Percentiles rank a stretch among this genome's conserved stretches.
These are phyloP conservation scores for Frieseomelitta varia DNA, from an alignment of 1,140 invertebrate genomes.

Conservation along the genomic window DNA sequence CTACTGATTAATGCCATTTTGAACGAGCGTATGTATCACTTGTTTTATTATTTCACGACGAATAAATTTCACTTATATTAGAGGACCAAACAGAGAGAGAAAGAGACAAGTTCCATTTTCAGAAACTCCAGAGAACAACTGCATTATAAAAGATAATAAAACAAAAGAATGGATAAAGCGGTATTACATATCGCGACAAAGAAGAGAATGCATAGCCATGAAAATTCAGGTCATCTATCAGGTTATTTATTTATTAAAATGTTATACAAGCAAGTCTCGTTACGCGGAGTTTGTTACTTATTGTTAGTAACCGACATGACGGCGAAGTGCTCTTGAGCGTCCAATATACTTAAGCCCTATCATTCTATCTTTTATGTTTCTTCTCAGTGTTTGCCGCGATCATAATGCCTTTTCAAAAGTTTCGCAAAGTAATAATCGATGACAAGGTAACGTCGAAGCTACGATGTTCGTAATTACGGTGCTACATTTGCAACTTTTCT, in stretches of 20 bases:
- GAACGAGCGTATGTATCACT: neutral
- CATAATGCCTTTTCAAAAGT: neutral
- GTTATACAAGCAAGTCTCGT: neutral
- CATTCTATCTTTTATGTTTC: neutral
- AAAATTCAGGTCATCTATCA: neutral
- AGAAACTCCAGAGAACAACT: neutral
- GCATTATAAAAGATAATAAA: neutral
- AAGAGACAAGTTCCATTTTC: neutral
- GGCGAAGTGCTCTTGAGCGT: neutral
- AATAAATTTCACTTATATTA: neutral
- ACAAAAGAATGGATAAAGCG: neutral
- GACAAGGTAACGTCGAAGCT: neutral
- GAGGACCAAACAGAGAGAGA: no score
- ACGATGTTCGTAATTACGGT: neutral
- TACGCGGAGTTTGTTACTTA: neutral
- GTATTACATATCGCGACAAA: neutral
- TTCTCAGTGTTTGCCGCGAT: neutral
- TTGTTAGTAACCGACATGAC: neutral
- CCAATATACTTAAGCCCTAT: neutral
- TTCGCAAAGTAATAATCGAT: neutral
- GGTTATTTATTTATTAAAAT: neutral
- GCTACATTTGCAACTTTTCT: neutral
- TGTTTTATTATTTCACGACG: neutral
- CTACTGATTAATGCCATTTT: neutral
- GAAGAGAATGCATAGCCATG: neutral